Evolutionary conservation across 2,888 invertebrate genomes (phyloP).

Genomic region (Torymus aiolomorphi): DNA sequence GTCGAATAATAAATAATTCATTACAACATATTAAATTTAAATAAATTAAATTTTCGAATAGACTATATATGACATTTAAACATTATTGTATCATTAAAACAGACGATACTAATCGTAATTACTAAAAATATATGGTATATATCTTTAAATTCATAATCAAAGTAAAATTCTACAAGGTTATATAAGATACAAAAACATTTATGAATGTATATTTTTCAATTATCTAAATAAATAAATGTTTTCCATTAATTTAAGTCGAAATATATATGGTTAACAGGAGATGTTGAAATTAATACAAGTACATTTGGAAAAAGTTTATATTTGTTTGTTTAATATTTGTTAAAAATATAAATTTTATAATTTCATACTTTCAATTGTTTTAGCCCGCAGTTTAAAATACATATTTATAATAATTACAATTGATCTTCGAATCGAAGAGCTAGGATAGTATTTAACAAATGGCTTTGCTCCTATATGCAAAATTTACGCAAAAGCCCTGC

Average conservation of each 20-base stretch:
- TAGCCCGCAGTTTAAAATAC: slow-evolving; percentile 62
- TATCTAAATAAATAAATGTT: too few relatives aligned
- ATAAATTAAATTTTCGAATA: too few relatives aligned
- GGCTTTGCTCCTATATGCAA: slow-evolving; percentile 48
- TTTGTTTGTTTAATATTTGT: slow-evolving; percentile 71
- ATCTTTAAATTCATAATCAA: too few relatives aligned
- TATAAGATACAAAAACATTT: too few relatives aligned
- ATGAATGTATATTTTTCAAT: too few relatives aligned
- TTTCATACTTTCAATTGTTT: slow-evolving; percentile 63
- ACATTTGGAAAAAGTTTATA: slow-evolving; percentile 65
- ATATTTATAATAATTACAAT: slow-evolving; percentile 65
- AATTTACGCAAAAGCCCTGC: slow-evolving; percentile 52
- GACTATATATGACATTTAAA: too few relatives aligned
- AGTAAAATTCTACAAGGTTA: too few relatives aligned
- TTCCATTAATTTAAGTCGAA: neutral
- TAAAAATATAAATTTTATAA: slow-evolving; percentile 73
- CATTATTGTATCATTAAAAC: too few relatives aligned
- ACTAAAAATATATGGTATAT: too few relatives aligned
- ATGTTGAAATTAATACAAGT: slow-evolving; percentile 51
- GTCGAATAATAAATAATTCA: too few relatives aligned
- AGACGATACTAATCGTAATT: too few relatives aligned
- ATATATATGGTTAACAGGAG: slow-evolving; percentile 19
- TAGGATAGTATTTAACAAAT: slow-evolving; percentile 66
- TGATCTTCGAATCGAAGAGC: slow-evolving; percentile 61
- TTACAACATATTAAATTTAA: too few relatives aligned